Evolutionary conservation across 2,113 vertebrate genomes (phyloP).

Genomic region (Mandrillus leucophaeus): DNA sequence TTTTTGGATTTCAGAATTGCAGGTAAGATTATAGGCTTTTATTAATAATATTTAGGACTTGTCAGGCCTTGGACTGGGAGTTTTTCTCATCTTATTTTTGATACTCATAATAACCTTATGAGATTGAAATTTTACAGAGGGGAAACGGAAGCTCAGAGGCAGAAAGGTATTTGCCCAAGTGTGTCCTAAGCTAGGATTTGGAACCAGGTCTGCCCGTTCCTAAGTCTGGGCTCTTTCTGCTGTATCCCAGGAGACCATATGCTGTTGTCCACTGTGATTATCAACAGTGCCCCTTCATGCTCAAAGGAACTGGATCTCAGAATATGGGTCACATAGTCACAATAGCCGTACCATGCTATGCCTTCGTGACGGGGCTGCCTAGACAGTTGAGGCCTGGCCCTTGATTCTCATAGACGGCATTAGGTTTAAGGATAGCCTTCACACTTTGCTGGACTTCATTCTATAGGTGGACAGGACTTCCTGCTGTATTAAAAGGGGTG

Average conservation of each 20-base stretch:
- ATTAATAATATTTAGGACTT: background rate
- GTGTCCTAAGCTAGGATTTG: background rate
- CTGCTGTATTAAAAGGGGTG: background rate
- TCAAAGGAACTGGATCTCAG: background rate
- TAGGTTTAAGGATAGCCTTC: background rate
- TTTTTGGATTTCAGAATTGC: background rate
- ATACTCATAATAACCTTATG: background rate
- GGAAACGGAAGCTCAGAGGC: background rate
- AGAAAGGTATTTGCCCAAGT: background rate
- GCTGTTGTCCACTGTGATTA: too few species aligned
- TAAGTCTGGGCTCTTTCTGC: accelerated
- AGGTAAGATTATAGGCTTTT: background rate
- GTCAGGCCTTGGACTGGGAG: background rate
- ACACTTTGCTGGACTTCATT: too few species aligned
- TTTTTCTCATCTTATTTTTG: background rate
- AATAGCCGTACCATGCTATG: background rate
- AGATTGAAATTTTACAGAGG: background rate
- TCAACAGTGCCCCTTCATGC: background rate
- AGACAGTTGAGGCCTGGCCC: background rate
- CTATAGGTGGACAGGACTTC: background rate
- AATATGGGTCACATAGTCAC: background rate
- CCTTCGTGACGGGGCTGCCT: background rate
- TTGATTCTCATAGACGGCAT: accelerated
- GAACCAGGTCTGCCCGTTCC: background rate
- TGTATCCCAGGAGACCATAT: accelerated